Conservation (phyloP, 2,113 vertebrate species). For the Hemibates koningsi region DNA sequence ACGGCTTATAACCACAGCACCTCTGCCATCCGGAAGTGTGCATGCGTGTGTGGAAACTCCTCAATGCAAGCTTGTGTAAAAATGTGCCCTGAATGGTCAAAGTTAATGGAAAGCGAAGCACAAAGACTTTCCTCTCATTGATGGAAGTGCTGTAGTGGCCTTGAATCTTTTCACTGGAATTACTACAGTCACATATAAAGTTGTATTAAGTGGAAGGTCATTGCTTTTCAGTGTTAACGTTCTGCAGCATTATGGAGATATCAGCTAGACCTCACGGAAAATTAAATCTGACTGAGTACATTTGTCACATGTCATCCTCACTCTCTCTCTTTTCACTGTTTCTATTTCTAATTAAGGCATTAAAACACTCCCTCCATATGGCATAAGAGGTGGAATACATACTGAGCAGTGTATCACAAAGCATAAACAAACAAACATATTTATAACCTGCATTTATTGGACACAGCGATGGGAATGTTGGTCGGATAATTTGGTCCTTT, state of each 20-base stretch:
- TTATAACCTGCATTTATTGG: neutral
- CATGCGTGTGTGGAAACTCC: neutral
- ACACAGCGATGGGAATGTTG: neutral
- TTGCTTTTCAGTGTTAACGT: neutral
- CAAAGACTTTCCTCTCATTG: neutral
- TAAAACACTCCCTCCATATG: neutral
- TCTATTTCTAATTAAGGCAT: neutral
- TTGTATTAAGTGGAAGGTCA: neutral
- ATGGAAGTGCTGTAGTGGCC: neutral
- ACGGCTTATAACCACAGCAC: slow-evolving; percentile 21
- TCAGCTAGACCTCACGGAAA: neutral
- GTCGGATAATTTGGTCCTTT: neutral
- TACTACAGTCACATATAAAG: neutral
- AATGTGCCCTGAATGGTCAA: neutral
- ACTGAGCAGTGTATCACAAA: neutral
- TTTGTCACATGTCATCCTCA: neutral
- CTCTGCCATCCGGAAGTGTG: slow-evolving; percentile 4
- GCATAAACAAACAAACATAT: neutral
- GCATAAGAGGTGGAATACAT: neutral
- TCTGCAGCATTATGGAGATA: neutral
- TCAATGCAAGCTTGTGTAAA: neutral
- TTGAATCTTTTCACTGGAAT: slow-evolving; percentile 13
- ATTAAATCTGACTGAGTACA: neutral
- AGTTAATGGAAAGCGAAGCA: neutral
- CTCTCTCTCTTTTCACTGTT: neutral